These are phyloP conservation scores for Chloroceryle amazona DNA, from an alignment of 2,797 vertebrate species.

Conservation along the genomic window DNA sequence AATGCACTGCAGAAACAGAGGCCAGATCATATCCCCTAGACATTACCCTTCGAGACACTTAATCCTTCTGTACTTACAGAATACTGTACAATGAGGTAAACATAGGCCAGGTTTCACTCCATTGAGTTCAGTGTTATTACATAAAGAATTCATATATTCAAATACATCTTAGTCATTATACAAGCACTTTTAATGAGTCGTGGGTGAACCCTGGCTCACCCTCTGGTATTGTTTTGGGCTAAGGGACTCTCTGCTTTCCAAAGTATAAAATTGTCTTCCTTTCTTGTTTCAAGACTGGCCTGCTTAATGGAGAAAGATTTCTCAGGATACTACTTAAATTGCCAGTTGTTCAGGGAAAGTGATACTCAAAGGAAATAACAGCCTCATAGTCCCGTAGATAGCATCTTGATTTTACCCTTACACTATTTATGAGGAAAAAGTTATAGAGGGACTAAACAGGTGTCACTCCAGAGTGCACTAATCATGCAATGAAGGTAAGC, in stretches of 20 bases:
- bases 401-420: not conserved
- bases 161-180: not conserved
- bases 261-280: not conserved
- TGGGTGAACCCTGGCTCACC: not conserved
- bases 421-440: not conserved
- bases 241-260: not conserved
- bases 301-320: not conserved
- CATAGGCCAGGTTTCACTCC: not conserved
- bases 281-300: not conserved
- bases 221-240: not conserved
- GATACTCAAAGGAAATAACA: not conserved
- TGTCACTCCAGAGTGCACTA: not conserved
- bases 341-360: not conserved
- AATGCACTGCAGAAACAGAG: not conserved
- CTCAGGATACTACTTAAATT: not conserved
- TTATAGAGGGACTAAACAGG: not conserved
- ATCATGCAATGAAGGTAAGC: not conserved
- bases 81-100: not conserved
- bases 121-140: not conserved
- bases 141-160: conserved; percentile 1
- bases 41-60: not conserved
- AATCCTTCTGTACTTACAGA: not conserved
- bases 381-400: not conserved
- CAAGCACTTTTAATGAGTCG: not conserved
- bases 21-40: not conserved